Conservation (phyloP, 2,797 vertebrate species). For the Helostoma temminkii region DNA sequence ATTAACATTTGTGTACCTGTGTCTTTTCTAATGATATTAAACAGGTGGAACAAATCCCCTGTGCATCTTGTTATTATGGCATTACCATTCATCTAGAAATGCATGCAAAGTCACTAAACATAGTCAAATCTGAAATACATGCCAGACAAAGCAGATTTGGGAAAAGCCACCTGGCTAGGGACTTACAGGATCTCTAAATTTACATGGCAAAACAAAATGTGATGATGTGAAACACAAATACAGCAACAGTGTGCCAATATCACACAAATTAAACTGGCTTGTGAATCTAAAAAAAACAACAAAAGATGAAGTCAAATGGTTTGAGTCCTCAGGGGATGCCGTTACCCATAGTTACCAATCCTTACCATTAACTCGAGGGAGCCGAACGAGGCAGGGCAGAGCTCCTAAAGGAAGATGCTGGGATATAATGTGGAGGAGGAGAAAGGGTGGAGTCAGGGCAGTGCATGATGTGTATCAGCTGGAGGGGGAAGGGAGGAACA, state of each 20-base stretch:
- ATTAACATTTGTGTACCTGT: not conserved
- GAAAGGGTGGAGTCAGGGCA: conserved; percentile 66
- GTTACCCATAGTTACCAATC: conserved; percentile 81
- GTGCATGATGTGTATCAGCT: conserved; percentile 67
- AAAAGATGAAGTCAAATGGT: conserved; percentile 77
- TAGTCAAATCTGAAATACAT: conserved; percentile 43
- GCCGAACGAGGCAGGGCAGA: conserved; percentile 52
- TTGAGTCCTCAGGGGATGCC: conserved; percentile 71
- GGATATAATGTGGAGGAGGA: conserved; percentile 51
- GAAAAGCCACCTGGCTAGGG: conserved; percentile 36
- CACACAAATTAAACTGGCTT: conserved; percentile 16
- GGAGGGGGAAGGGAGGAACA: conserved; percentile 75
- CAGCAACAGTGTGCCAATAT: conserved; percentile 8
- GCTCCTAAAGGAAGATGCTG: conserved; percentile 63
- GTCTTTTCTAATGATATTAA: conserved; percentile 30
- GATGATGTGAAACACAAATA: conserved; percentile 19
- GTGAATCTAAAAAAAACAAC: conserved; percentile 52
- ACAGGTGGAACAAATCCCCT: conserved; percentile 48
- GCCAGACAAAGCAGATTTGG: conserved; percentile 53
- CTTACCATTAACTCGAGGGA: conserved; percentile 48
- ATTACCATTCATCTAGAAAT: conserved; percentile 66
- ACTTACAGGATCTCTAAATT: conserved; percentile 39
- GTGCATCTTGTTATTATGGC: conserved; percentile 40
- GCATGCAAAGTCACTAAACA: conserved; percentile 68
- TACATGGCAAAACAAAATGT: conserved; percentile 11